Percentiles rank a stretch among this genome's conserved stretches.
phyloP scores from a whole-genome alignment of 2,113 vertebrate genomes.

The Nothoprocta perdicaria region DNA sequence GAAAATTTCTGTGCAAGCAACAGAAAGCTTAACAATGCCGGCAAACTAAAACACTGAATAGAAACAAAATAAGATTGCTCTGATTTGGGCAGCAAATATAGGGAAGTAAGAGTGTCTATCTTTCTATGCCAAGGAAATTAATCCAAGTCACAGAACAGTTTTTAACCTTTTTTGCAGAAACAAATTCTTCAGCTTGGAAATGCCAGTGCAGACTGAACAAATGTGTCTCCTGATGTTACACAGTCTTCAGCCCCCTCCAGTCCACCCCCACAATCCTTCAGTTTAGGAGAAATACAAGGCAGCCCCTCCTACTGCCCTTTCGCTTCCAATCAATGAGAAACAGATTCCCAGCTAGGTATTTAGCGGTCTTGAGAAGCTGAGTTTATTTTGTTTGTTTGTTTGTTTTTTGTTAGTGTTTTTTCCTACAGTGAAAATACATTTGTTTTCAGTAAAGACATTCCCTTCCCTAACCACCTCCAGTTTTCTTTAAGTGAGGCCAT shows the following conservation, averaged over 20 bases:
- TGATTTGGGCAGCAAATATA: slow-evolving; percentile 46
- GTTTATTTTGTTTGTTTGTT: slow-evolving; percentile 44
- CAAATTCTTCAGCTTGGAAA: slow-evolving; percentile 68
- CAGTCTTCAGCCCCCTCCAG: slow-evolving; percentile 56
- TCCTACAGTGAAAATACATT: neutral
- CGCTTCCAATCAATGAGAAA: slow-evolving; percentile 1
- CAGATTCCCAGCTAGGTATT: slow-evolving; percentile 14
- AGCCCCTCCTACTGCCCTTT: slow-evolving; percentile 45
- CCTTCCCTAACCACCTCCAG: slow-evolving; percentile 17
- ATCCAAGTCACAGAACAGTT: slow-evolving; percentile 64
- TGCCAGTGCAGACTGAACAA: slow-evolving; percentile 69
- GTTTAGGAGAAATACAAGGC: slow-evolving; percentile 40
- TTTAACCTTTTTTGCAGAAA: slow-evolving; percentile 74
- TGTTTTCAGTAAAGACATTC: slow-evolving; percentile 56
- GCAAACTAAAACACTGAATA: neutral
- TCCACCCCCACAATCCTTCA: slow-evolving; percentile 49
- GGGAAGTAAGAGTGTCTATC: slow-evolving; percentile 22
- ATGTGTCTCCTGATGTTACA: slow-evolving; percentile 71
- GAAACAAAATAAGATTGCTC: slow-evolving; percentile 53
- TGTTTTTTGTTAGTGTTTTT: slow-evolving; percentile 7
- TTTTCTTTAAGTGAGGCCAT: slow-evolving; percentile 53
- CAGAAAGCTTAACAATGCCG: slow-evolving; percentile 23
- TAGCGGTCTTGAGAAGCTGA: slow-evolving; percentile 8
- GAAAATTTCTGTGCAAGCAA: slow-evolving; percentile 8
- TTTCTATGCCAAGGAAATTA: slow-evolving; percentile 64